phyloP scores from a whole-genome alignment of 2,888 invertebrate genomes.

The Agrotis ipsilon region DNA sequence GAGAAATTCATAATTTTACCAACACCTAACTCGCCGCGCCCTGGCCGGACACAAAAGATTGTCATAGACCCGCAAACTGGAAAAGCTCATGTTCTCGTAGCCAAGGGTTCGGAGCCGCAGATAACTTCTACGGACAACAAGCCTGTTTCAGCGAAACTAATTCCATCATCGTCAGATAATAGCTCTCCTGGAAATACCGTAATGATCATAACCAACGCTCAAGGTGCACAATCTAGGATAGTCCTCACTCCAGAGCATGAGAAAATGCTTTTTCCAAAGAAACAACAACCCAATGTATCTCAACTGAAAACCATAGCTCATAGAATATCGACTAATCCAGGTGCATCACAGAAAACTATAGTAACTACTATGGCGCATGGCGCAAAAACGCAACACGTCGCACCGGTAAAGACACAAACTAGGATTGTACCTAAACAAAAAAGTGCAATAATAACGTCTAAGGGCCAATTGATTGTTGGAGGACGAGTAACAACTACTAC shows the following conservation, averaged over 20 bases:
- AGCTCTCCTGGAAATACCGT: constrained; percentile 89
- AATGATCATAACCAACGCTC: constrained; percentile 92
- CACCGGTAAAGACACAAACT: constrained; percentile 73
- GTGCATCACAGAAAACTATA: constrained; percentile 74
- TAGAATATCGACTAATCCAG: constrained; percentile 76
- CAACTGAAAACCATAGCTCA: constrained; percentile 85
- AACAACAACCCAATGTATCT: constrained; percentile 82
- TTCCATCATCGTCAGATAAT: constrained; percentile 79
- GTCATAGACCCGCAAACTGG: constrained; percentile 88
- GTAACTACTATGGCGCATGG: constrained; percentile 68
- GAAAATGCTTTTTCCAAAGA: constrained; percentile 91
- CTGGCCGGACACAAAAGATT: constrained; percentile 85
- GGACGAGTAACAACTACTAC: constrained; percentile 86
- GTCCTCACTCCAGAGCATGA: constrained; percentile 92
- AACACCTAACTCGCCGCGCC: constrained; percentile 79
- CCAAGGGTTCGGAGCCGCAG: constrained; percentile 78
- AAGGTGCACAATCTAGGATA: constrained; percentile 91
- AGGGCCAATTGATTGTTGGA: constrained; percentile 89
- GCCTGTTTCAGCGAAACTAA: constrained; percentile 84
- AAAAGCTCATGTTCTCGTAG: constrained; percentile 85
- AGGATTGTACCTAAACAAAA: constrained; percentile 86
- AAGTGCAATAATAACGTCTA: constrained; percentile 90
- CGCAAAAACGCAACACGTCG: constrained; percentile 58
- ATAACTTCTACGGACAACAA: constrained; percentile 76
- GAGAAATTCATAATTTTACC: constrained; percentile 88